Base-by-base conservation (phyloP, 2,888 invertebrate species). In the Rutpela maculata region DNA sequence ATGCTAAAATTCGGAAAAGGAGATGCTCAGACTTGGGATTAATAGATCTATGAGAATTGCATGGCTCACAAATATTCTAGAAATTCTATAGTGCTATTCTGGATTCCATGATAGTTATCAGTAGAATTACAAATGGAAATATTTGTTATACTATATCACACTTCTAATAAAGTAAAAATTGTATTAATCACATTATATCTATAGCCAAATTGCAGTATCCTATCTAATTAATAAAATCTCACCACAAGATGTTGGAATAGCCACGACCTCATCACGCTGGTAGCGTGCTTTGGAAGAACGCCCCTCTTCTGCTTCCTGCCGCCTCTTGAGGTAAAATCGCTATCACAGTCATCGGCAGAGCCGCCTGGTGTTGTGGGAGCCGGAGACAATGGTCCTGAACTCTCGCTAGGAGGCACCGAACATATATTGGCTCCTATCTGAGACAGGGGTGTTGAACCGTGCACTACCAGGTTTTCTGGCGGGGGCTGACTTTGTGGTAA, bases 251-350 rank as follows among this genome's bases (percentile, higher is more conserved):
- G 98, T 89, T 98, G 97, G 91, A 98, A 98, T 81, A 98, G 93
- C 98, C 98, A 98, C 72, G 97, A 96, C 81, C 98, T 91, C 97
- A 98, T 97, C 81, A 97, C 97, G 90, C 97, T 97, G 72, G 98
- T 99, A 82, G 98, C 98, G 88, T 97, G 97, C 87, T 98, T 95
- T 43, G 98, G 98, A 86, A 99, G 92, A 82, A 98, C 97, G 15
- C 98, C 98, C 15, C 98, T 92, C 91, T 96, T 96, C 86, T 94
- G 95, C 85, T 94, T 92, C 82, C 93, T 91, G 89, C 87, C 88
- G 9, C 87, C 85, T 38, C 89, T 82, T 65, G 88, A 85, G 35
- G 87, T 88, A 82, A 89, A 89, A 83, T 90, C 90, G 81, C 90
- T 90, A 84, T 92, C 92, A 84, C 92, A 91, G 81, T 92, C 92